Evolutionary conservation across 2,888 invertebrate species (phyloP).

Genomic region (Odontothrips loti): DNA sequence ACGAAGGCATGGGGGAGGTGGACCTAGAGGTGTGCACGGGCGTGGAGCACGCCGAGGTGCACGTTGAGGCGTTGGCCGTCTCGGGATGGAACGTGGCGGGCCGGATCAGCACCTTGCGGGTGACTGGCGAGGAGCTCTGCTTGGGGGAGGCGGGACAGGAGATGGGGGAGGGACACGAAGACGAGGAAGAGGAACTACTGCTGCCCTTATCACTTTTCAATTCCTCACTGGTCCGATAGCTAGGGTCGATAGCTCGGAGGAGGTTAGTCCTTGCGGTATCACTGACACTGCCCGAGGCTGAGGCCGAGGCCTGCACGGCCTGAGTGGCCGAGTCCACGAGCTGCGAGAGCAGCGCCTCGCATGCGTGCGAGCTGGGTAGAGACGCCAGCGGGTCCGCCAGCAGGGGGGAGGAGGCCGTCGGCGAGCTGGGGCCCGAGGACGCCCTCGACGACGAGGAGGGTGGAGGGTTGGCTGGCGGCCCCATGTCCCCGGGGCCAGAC

Average conservation of each 20-base stretch:
- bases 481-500: conserved; percentile 35
- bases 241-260: neutral
- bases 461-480: conserved; percentile 31
- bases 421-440: conserved; percentile 31
- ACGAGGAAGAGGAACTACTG: neutral
- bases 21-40: conserved; percentile 43
- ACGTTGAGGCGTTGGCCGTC: conserved; percentile 37
- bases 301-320: neutral
- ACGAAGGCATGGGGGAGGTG: conserved; percentile 30
- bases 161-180: neutral
- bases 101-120: conserved; percentile 5
- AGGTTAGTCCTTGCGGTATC: neutral
- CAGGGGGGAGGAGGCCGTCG: conserved; percentile 31
- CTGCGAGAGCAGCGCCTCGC: conserved; percentile 12
- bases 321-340: conserved; percentile 13
- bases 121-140: conserved; percentile 41
- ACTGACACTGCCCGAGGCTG: neutral
- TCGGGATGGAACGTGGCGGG: conserved; percentile 2
- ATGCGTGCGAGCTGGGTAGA: conserved; percentile 19
- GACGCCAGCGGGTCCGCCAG: conserved; percentile 34
- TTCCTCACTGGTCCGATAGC: conserved; percentile 8
- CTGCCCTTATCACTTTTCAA: neutral
- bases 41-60: conserved; percentile 25
- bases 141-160: conserved; percentile 38
- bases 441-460: conserved; percentile 29